Percentiles rank a stretch among this genome's conserved stretches.
Conservation (phyloP, 2,797 vertebrate genomes). For the Coracias cyanogaster region DNA sequence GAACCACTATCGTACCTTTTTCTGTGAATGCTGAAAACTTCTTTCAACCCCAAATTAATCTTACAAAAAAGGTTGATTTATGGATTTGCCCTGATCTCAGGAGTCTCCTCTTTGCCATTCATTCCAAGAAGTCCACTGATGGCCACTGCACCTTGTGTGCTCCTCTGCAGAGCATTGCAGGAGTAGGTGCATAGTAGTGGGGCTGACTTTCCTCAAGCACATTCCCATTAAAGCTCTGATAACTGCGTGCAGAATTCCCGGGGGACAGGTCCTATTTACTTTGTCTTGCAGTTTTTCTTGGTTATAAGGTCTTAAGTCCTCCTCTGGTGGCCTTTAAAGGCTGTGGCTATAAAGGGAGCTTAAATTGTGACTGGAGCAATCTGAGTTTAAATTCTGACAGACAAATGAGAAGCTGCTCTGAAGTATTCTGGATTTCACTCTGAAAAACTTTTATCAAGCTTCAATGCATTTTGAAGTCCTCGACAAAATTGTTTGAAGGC, state of each 20-base stretch:
- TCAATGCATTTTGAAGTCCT: background rate
- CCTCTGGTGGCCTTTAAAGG: background rate
- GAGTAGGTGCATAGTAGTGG: background rate
- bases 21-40: background rate
- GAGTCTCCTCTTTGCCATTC: background rate
- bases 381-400: background rate
- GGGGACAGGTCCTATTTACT: background rate
- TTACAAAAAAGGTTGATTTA: background rate
- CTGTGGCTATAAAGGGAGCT: background rate
- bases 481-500: background rate
- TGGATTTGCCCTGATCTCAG: background rate
- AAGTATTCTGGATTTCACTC: background rate
- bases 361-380: background rate
- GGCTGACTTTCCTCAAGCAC: background rate
- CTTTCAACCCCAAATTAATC: background rate
- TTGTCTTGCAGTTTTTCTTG: background rate
- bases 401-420: background rate
- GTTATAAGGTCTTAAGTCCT: background rate
- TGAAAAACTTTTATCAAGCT: background rate
- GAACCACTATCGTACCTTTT: accelerated
- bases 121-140: background rate
- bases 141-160: background rate
- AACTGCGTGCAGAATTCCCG: background rate
- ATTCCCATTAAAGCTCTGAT: background rate
- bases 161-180: background rate